Conservation (phyloP, 2,113 vertebrate species). For the Elephantulus edwardii region DNA sequence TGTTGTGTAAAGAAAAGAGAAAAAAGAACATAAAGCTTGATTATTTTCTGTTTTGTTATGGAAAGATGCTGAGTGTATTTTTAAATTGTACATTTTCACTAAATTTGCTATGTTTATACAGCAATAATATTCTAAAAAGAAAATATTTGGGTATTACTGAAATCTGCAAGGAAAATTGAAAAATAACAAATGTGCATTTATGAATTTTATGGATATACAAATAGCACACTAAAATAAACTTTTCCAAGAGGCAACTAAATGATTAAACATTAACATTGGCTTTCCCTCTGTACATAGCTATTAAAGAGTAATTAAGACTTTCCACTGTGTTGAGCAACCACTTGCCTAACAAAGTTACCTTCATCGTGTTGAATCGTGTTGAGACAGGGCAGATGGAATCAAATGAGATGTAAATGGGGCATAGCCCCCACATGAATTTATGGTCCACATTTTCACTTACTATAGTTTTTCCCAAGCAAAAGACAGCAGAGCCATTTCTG, state of each 20-base stretch:
- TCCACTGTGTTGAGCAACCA: conserved; percentile 66
- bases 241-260: conserved; percentile 50
- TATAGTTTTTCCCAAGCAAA: background rate
- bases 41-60: conserved; percentile 51
- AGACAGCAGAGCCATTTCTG: background rate
- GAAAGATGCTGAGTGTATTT: conserved; percentile 61
- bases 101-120: conserved; percentile 63
- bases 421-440: background rate
- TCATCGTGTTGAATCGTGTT: conserved; percentile 11
- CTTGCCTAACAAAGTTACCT: conserved; percentile 59
- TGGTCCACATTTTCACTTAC: background rate
- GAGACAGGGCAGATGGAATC: conserved; percentile 54
- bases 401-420: conserved; percentile 57
- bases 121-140: conserved; percentile 63
- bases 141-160: conserved; percentile 67
- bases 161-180: conserved; percentile 63
- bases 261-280: conserved; percentile 57
- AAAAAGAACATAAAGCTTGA: conserved; percentile 23
- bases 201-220: conserved; percentile 51
- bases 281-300: conserved; percentile 31
- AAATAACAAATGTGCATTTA: conserved; percentile 43
- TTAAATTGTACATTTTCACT: conserved; percentile 77
- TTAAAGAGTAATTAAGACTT: conserved; percentile 74
- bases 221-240: conserved; percentile 47
- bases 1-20: background rate